phyloP scores from a whole-genome alignment of 2,797 vertebrate genomes.

The Lindbergichthys nudifrons region DNA sequence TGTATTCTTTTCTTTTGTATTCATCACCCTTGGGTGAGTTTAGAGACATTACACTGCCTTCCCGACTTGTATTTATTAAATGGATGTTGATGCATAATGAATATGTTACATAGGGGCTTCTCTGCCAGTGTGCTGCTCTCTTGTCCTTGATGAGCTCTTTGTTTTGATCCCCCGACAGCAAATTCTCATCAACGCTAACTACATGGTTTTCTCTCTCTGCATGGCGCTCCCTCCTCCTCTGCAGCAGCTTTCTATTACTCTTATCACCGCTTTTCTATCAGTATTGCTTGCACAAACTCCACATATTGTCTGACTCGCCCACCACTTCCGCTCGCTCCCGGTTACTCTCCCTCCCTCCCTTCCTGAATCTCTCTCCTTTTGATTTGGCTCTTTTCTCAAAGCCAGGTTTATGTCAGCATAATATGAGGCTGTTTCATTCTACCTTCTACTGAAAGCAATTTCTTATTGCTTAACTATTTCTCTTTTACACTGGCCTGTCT shows the following conservation, averaged over 20 bases:
- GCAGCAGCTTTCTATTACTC: constrained; percentile 43
- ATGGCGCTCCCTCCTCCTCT: constrained; percentile 25
- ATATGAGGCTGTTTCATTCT: constrained; percentile 58
- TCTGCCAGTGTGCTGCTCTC: constrained; percentile 32
- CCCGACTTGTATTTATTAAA: constrained; percentile 28
- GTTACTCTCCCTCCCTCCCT: constrained; percentile 38
- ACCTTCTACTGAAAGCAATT: constrained; percentile 37
- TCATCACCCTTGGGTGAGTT: constrained; percentile 31
- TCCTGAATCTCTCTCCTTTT: constrained; percentile 43
- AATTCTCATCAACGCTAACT: constrained; percentile 45
- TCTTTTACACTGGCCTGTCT: constrained; percentile 14
- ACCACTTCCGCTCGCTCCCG: constrained; percentile 76
- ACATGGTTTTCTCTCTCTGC: constrained; percentile 26
- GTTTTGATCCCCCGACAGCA: constrained; percentile 55
- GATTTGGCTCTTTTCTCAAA: constrained; percentile 51
- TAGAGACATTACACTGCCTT: constrained; percentile 12
- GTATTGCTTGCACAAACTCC: constrained; percentile 58
- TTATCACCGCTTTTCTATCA: constrained; percentile 63
- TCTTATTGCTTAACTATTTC: constrained; percentile 29
- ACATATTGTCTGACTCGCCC: constrained; percentile 72
- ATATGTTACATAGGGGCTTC: constrained; percentile 44
- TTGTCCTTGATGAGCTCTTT: constrained; percentile 64
- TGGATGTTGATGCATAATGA: constrained; percentile 45
- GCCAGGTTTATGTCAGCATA: constrained; percentile 65
- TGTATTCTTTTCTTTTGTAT: background rate